Conservation (phyloP, 1,140 invertebrate genomes). For the Brachionus asplanchnoidis region DNA sequence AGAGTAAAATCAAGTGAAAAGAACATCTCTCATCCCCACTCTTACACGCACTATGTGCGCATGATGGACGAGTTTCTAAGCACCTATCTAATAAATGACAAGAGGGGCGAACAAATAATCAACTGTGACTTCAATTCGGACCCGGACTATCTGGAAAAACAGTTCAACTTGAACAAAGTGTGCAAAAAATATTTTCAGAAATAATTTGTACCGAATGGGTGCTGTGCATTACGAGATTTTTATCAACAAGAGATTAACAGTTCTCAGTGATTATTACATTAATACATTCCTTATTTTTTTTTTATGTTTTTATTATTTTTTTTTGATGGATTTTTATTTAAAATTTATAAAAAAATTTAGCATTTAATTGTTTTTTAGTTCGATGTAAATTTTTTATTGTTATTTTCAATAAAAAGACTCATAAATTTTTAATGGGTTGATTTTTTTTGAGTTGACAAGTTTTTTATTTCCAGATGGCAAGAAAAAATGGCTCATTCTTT, state of each 20-base stretch:
- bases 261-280: neutral
- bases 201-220: slow-evolving; percentile 34
- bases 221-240: slow-evolving; percentile 39
- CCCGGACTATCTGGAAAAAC: slow-evolving; percentile 19
- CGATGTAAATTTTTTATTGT: neutral
- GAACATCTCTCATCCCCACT: slow-evolving; percentile 6
- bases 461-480: too few species aligned
- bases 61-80: slow-evolving; percentile 24
- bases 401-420: neutral
- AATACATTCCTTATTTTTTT: neutral
- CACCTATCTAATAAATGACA: slow-evolving; percentile 38
- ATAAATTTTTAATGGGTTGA: too few species aligned
- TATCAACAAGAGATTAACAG: neutral
- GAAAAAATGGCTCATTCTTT: too few species aligned
- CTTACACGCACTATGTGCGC: slow-evolving; percentile 21
- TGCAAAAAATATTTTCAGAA: slow-evolving; percentile 43
- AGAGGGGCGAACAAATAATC: slow-evolving; percentile 41
- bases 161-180: slow-evolving; percentile 44
- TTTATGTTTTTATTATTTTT: neutral
- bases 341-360: neutral
- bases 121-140: slow-evolving; percentile 39
- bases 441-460: too few species aligned
- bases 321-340: neutral
- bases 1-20: slow-evolving; percentile 41
- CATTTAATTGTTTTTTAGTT: neutral